A percentile compares a stretch with the other conserved stretches of the same genome.
Evolutionary conservation across 1,140 invertebrate species (phyloP).

Genomic region (Lethrus apterus): DNA sequence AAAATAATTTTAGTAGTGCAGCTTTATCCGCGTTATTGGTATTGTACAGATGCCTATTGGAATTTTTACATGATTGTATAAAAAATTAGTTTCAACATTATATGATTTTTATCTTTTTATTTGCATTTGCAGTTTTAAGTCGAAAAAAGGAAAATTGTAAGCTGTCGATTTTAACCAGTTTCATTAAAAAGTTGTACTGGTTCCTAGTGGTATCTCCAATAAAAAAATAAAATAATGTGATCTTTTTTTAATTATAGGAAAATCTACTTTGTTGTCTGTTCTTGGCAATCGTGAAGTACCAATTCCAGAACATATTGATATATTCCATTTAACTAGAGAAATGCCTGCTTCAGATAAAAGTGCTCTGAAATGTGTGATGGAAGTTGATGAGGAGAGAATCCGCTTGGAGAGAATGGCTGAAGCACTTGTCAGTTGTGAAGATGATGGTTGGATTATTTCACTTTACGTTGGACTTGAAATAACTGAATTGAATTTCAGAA

Average conservation of each 20-base stretch:
- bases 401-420: conserved; percentile 91
- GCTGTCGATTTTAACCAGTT: too few relatives aligned
- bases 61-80: too few relatives aligned
- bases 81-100: too few relatives aligned
- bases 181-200: too few relatives aligned
- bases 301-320: conserved; percentile 95
- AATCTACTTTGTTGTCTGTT: conserved; percentile 87
- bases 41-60: too few relatives aligned
- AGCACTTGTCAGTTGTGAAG: conserved; percentile 74
- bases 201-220: too few relatives aligned
- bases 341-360: conserved; percentile 91
- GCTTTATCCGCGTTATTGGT: too few relatives aligned
- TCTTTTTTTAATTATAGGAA: conserved; percentile 48
- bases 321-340: conserved; percentile 94
- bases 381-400: conserved; percentile 92
- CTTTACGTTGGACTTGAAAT: neutral
- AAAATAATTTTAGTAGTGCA: too few relatives aligned
- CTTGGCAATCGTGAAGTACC: conserved; percentile 92
- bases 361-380: conserved; percentile 94
- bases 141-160: too few relatives aligned
- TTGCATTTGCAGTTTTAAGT: too few relatives aligned
- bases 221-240: too few relatives aligned
- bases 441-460: conserved; percentile 57
- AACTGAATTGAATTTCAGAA: conserved; percentile 47
- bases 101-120: too few relatives aligned